Evolutionary conservation across 2,888 invertebrate species (phyloP), one percentile per base, ranked within the genome.

Genomic region (Spilosoma lubricipeda): DNA sequence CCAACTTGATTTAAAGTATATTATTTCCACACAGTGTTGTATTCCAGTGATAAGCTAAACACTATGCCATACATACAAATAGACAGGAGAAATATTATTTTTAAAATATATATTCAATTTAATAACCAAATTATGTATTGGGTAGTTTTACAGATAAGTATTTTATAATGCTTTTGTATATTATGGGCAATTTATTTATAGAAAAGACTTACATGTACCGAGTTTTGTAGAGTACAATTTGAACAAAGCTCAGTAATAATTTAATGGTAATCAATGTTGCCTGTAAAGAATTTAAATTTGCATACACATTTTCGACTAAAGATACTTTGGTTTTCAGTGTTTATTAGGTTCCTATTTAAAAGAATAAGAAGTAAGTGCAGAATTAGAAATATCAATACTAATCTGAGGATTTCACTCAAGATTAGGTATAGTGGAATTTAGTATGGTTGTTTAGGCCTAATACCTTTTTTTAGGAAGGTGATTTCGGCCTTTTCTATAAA

Each of bases 31-130:
- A 67, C 71, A 83, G 76, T 75, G 80, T 71, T 73, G 76, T 75
- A 71, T 39, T 70, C 72, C 72, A 70, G 77, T 75, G 48, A 71
- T 71, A 73, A 81, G 72, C 78, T 74, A 81, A 81, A 82, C 77
- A 86, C 85, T 79, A 82, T 33, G 69, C 69, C 75, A 75, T 80
- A 72, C n/a, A 77, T 72, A 45, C 68, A 77, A 77, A 82, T 80
- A 74, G 75, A 85, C 74, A 72, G 70, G 74, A 69, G 27, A 80
- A 84, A 79, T 76, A 52, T 74, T n/a, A 66, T 65, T 64, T 59
- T 67, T 33, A 45, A 39, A 63, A 68, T 39, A 33, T 13, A 39
- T 67, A 27, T 67, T 36, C 64, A 71, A 39, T 71, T 48, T 67
- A 68, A 27, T n/a, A 20, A 68, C 36, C 27, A 63, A 73, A 68